Percentiles rank a stretch among this genome's conserved stretches.
These are phyloP conservation scores for Drosophila crucigera DNA, from an alignment of 2,888 invertebrate species.

Conservation along the genomic window DNA sequence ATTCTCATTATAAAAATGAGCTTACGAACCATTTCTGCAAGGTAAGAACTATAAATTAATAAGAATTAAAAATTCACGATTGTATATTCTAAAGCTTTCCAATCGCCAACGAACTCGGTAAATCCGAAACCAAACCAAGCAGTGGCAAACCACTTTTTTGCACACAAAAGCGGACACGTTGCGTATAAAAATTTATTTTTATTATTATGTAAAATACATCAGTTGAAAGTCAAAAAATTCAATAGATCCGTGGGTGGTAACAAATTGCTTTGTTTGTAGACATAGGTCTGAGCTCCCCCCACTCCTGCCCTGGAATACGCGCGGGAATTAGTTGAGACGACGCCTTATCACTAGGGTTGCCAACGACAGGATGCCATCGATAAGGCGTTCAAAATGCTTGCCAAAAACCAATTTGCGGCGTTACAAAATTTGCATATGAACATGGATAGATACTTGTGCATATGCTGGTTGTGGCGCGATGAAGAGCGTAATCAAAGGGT, in stretches of 20 bases:
- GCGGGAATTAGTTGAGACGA: constrained; percentile 66
- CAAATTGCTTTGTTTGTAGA: constrained; percentile 75
- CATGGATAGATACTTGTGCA: constrained; percentile 10
- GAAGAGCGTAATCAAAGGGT: constrained; percentile 69
- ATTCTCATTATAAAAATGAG: neutral
- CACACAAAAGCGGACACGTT: constrained; percentile 63
- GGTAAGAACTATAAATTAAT: neutral
- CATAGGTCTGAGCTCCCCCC: neutral
- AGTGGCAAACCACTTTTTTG: neutral
- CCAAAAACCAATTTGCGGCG: constrained; percentile 67
- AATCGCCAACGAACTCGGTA: neutral
- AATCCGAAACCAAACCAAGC: constrained; percentile 3
- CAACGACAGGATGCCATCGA: constrained; percentile 56
- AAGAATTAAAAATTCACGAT: neutral
- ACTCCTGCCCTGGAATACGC: constrained; percentile 50
- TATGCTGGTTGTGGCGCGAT: constrained; percentile 8
- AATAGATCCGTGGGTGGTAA: constrained; percentile 49
- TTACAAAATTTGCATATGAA: constrained; percentile 72
- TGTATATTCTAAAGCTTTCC: neutral
- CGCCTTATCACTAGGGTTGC: constrained; percentile 42
- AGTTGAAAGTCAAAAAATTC: constrained; percentile 53
- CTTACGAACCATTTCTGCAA: neutral
- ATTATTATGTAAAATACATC: constrained; percentile 64
- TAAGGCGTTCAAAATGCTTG: constrained; percentile 56
- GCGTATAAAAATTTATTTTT: constrained; percentile 81